Evolutionary conservation across 2,113 vertebrate species (phyloP).

Genomic region (Poecile atricapillus): DNA sequence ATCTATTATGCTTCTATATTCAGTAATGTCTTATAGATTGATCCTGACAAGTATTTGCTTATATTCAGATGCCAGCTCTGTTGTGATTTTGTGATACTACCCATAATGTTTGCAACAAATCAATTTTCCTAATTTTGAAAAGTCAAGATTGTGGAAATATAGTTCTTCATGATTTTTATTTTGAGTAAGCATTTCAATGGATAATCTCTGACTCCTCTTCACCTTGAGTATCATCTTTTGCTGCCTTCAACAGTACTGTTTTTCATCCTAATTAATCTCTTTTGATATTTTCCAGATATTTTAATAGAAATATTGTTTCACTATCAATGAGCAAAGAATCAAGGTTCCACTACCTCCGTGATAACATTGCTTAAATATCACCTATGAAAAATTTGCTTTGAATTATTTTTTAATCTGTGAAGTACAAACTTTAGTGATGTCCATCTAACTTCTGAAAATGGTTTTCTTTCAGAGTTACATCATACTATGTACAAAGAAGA

Average conservation of each 20-base stretch:
- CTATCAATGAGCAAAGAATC: not conserved
- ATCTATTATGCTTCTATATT: not conserved
- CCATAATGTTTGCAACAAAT: not conserved
- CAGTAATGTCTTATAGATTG: not conserved
- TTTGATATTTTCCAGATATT: not conserved
- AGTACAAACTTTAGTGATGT: not conserved
- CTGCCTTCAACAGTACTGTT: not conserved
- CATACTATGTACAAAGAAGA: not conserved
- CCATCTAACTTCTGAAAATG: not conserved
- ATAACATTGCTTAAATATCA: not conserved
- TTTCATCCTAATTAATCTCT: not conserved
- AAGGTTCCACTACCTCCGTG: not conserved
- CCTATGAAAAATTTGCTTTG: not conserved
- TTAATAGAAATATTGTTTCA: not conserved
- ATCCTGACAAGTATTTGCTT: not conserved
- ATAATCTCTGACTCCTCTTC: not conserved
- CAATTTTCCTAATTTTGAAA: not conserved
- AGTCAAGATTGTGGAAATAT: not conserved
- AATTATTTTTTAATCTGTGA: not conserved
- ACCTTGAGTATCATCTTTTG: not conserved
- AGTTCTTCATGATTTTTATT: not conserved
- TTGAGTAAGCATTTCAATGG: not conserved
- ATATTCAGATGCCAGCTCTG: not conserved
- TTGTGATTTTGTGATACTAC: not conserved
- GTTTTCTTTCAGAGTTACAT: not conserved